A percentile compares a stretch with the other conserved stretches of the same genome.
Evolutionary conservation across 1,140 invertebrate genomes (phyloP).

Genomic region (Stegodyphus mimosarum): DNA sequence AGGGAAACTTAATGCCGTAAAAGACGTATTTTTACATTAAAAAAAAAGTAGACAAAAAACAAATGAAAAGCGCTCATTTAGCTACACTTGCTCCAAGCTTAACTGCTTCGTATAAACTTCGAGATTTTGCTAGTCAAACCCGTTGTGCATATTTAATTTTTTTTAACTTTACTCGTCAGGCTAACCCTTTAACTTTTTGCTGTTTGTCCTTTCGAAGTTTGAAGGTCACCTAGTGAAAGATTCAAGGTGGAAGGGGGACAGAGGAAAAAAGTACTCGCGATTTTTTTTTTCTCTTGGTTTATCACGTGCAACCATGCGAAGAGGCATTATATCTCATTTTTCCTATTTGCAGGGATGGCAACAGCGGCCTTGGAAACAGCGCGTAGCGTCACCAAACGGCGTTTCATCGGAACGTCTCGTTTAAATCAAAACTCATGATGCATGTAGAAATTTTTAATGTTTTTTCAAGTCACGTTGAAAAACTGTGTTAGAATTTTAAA

Average conservation of each 20-base stretch:
- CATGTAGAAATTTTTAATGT: too few species aligned
- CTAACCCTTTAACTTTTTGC: slow-evolving; percentile 34
- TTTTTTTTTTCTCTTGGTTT: slow-evolving; percentile 52
- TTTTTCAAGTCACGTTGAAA: too few species aligned
- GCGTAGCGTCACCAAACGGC: slow-evolving; percentile 2
- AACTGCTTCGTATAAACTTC: not conserved
- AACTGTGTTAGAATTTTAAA: too few species aligned
- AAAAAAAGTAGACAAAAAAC: not conserved
- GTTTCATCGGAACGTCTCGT: not conserved
- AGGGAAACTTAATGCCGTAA: not conserved
- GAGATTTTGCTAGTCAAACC: slow-evolving; percentile 5
- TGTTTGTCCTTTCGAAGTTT: slow-evolving; percentile 23
- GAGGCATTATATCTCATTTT: slow-evolving; percentile 24
- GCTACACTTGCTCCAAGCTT: not conserved
- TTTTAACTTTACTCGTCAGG: not conserved
- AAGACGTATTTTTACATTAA: not conserved
- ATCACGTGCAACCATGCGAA: slow-evolving; percentile 53
- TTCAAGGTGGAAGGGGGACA: slow-evolving; percentile 38
- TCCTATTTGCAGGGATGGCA: slow-evolving; percentile 26
- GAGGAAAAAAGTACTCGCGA: slow-evolving; percentile 17
- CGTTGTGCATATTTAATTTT: slow-evolving; percentile 51
- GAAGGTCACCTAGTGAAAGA: slow-evolving; percentile 50
- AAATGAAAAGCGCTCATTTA: not conserved
- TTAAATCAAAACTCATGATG: slow-evolving; percentile 2
- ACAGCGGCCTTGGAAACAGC: slow-evolving; percentile 29